Conservation (phyloP, 2,113 vertebrate genomes). For the Charadrius vociferus region DNA sequence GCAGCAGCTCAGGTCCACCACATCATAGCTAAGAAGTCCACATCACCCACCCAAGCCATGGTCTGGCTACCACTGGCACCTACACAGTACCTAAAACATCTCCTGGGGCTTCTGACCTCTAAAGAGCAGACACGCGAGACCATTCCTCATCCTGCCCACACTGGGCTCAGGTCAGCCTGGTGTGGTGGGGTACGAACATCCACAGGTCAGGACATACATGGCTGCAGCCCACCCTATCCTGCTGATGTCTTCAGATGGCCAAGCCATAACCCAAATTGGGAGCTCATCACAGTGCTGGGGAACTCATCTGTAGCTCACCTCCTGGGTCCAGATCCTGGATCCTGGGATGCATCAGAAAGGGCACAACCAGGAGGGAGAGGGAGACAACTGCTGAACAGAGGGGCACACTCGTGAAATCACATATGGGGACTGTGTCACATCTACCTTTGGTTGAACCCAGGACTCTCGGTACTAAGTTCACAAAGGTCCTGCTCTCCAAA, state of each 20-base stretch:
- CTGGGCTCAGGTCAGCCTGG: neutral
- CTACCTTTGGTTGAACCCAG: neutral
- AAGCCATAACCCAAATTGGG: neutral
- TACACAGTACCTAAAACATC: neutral
- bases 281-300: neutral
- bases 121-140: neutral
- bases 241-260: neutral
- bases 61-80: neutral
- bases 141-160: neutral
- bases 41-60: neutral
- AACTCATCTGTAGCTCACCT: neutral
- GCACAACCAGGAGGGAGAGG: neutral
- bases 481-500: neutral
- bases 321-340: no score
- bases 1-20: neutral
- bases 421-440: neutral
- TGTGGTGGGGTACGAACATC: neutral
- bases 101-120: neutral
- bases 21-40: neutral
- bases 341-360: neutral
- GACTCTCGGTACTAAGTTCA: no score
- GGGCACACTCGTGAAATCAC: accelerated
- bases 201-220: neutral
- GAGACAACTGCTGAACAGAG: neutral
- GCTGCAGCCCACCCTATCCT: neutral